Evolutionary conservation across 2,113 vertebrate genomes (phyloP).

Genomic region (Callithrix jacchus): DNA sequence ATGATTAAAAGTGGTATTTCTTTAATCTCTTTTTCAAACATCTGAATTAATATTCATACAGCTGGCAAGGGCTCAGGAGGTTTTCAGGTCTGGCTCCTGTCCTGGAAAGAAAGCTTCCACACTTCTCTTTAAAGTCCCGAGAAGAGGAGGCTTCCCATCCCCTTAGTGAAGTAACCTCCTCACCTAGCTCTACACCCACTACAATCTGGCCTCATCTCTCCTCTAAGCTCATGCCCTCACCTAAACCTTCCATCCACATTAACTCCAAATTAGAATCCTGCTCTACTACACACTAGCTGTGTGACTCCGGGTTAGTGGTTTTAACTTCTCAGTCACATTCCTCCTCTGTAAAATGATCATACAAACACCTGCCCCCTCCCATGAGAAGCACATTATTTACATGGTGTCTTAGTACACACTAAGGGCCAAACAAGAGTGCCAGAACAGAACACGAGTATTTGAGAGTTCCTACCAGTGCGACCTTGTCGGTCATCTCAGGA

Average conservation of each 20-base stretch:
- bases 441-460: accelerated
- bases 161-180: not conserved
- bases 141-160: not conserved
- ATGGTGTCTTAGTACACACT: not conserved
- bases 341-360: not conserved
- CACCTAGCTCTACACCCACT: not conserved
- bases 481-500: not conserved
- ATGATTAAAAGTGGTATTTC: not conserved
- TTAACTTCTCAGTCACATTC: not conserved
- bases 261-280: not conserved
- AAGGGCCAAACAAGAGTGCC: not conserved
- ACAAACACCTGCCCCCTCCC: not conserved
- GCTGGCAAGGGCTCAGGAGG: not conserved
- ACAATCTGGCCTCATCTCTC: not conserved
- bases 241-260: not conserved
- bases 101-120: not conserved
- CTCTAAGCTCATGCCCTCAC: not conserved
- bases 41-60: not conserved
- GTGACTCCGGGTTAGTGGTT: not conserved
- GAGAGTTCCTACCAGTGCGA: accelerated
- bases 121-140: not conserved
- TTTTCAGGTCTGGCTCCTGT: not conserved
- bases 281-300: not conserved
- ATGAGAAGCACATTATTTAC: not conserved
- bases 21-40: not conserved